phyloP scores from a whole-genome alignment of 2,797 vertebrate species.

The Cryptoprocta ferox region DNA sequence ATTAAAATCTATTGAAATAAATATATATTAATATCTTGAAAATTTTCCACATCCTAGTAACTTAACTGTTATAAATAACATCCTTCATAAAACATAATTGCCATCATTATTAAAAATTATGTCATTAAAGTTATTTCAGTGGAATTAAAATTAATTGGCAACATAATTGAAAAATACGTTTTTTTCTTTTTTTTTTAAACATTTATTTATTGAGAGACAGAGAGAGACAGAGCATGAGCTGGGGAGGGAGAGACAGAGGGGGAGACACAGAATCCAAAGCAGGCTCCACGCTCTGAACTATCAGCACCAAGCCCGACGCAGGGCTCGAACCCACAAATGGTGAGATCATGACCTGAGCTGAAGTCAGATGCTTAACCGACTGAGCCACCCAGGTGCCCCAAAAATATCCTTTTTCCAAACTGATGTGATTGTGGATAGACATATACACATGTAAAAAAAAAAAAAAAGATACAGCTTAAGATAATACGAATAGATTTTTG shows the following conservation, averaged over 20 bases:
- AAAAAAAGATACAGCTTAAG: not conserved
- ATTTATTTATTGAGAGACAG: no score
- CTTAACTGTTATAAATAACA: not conserved
- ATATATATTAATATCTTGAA: not conserved
- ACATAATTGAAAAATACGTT: not conserved
- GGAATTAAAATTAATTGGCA: not conserved
- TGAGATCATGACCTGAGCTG: no score
- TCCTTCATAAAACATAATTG: not conserved
- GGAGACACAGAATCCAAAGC: no score
- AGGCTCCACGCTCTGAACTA: no score
- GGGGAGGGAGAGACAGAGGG: no score
- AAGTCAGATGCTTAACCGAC: no score
- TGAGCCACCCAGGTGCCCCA: not conserved
- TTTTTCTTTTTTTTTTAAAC: no score
- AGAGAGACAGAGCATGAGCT: no score
- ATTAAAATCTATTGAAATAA: not conserved
- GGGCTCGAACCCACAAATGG: no score
- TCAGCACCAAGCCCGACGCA: no score
- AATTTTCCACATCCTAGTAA: not conserved
- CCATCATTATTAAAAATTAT: not conserved
- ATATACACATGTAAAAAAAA: not conserved
- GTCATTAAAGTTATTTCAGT: slow-evolving; percentile 8
- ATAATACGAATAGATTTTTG: not conserved
- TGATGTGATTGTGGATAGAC: not conserved
- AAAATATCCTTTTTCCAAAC: not conserved